Evolutionary conservation across 2,797 vertebrate species (phyloP), one percentile per base, ranked within the genome.

Genomic region (Sebastiscus tertius): DNA sequence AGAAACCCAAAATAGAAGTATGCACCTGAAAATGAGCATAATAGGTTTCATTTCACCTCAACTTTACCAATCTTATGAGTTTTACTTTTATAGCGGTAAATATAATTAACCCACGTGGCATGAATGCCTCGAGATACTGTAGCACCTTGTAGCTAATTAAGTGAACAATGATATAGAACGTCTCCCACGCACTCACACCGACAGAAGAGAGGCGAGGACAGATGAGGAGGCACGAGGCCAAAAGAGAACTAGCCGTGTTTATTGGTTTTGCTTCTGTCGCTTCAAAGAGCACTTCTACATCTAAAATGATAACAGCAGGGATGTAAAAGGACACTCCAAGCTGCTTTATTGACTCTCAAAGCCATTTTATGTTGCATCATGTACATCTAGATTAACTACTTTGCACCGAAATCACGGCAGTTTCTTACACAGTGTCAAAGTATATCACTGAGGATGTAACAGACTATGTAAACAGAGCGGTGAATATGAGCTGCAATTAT

Each of bases 311-410:
- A 42, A 68, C 55, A 74, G 73, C 65, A 33, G 68, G 61, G 31
- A 54, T 42, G 56, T 82, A 68, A 78, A 77, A 52, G 39, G 33
- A 79, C 54, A 58, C 72, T 60, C 58, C 24, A 24, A 52, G 46
- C 22, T 59, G 31, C 6, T 85, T 81, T 65, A 82, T 24, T 72
- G 73, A 72, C 72, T 65, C 75, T 86, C 66, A 46, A 29, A 75
- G 42, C 11, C 14, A 16, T 60, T 75, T 55, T 27, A 49, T 33
- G 14, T 60, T 64, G 13, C 5, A 16, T 67, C 26, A 11, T 18
- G 42, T 36, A 20, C 27, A 27, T 66, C 61, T 60, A 58, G 27
- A 67, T 36, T 11, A 59, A 79, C n/a, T 34, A 16, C n/a, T 66
- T 59, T 54, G 49, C 31, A 77, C 4, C 6, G 8, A 55, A 61